Percentiles rank a stretch among this genome's conserved stretches.
phyloP scores from a whole-genome alignment of 2,113 vertebrate species.

The Tyrannus savana region DNA sequence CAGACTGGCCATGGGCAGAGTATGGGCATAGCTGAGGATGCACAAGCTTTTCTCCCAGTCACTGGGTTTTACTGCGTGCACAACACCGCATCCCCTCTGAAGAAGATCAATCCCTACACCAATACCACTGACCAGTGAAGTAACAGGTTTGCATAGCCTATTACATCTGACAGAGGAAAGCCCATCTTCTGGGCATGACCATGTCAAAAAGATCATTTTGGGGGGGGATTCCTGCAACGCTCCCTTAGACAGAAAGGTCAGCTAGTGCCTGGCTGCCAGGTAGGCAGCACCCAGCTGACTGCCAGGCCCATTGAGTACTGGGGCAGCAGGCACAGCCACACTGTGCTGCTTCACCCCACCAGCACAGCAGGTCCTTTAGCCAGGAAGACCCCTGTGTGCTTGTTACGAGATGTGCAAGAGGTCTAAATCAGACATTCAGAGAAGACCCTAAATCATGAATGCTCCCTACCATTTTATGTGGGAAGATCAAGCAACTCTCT shows the following conservation, averaged over 20 bases:
- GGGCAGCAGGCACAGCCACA: not conserved
- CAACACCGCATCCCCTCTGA: not conserved
- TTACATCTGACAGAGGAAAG: not conserved
- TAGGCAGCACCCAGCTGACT: rapidly evolving
- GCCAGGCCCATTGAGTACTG: rapidly evolving
- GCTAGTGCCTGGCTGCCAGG: not conserved
- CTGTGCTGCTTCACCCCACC: not conserved
- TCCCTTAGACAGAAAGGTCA: not conserved
- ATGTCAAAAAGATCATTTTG: not conserved
- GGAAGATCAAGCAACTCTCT: not conserved
- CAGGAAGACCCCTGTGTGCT: not conserved
- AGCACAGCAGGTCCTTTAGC: not conserved
- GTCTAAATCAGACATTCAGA: not conserved
- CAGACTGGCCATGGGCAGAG: rapidly evolving
- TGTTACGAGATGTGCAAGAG: not conserved
- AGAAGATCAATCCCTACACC: not conserved
- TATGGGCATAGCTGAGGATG: not conserved
- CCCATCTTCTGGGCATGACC: not conserved
- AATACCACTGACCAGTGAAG: not conserved
- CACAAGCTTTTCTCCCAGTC: not conserved
- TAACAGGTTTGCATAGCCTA: not conserved
- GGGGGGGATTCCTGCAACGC: not conserved
- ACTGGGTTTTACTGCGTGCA: not conserved
- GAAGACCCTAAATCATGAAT: not conserved
- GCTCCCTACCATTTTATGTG: not conserved